Conservation (phyloP, 2,113 vertebrate genomes). For the Osmerus mordax region DNA sequence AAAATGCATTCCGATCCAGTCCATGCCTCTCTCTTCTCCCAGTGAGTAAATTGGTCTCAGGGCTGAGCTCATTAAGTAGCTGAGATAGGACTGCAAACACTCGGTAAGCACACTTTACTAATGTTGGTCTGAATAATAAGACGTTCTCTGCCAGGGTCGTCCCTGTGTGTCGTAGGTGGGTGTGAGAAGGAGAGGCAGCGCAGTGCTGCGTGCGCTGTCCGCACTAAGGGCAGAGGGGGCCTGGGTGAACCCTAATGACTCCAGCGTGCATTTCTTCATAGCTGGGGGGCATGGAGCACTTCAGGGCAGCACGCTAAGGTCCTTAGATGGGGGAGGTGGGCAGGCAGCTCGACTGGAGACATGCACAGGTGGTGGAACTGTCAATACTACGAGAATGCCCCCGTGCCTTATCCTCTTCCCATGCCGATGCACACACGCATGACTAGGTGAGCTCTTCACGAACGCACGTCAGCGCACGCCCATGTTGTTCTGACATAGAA, state of each 20-base stretch:
- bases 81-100: constrained; percentile 67
- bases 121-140: constrained; percentile 27
- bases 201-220: neutral
- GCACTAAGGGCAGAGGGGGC: constrained; percentile 11
- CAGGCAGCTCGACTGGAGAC: constrained; percentile 37
- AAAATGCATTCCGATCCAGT: constrained; percentile 66
- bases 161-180: constrained; percentile 24
- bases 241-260: constrained; percentile 39
- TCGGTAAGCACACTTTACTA: constrained; percentile 56
- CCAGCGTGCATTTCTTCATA: constrained; percentile 40
- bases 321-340: constrained; percentile 29
- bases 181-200: no score
- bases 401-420: neutral
- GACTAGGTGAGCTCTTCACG: constrained; percentile 47
- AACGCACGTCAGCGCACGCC: constrained; percentile 33
- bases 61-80: constrained; percentile 69
- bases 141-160: constrained; percentile 43
- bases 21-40: constrained; percentile 38
- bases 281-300: constrained; percentile 43
- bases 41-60: constrained; percentile 69
- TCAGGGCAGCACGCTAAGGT: constrained; percentile 35
- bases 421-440: constrained; percentile 35
- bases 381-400: constrained; percentile 21
- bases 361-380: constrained; percentile 34
- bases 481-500: constrained; percentile 42